phyloP scores from a whole-genome alignment of 2,113 vertebrate genomes.

The Hippocampus comes region DNA sequence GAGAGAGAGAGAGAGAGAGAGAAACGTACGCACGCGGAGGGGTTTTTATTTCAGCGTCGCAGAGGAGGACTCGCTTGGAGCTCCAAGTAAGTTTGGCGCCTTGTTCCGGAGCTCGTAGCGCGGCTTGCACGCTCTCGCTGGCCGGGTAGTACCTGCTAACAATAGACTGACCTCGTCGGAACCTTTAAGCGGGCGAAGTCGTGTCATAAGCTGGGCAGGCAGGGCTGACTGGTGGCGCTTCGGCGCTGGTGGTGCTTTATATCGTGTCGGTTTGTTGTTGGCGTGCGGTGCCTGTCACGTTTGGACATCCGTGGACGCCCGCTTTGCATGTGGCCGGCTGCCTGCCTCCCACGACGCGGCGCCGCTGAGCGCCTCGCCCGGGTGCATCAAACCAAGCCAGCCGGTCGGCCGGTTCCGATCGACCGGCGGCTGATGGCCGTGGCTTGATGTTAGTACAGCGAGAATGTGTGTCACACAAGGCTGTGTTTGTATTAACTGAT shows the following conservation, averaged over 20 bases:
- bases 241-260: not conserved
- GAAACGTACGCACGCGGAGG: conserved; percentile 60
- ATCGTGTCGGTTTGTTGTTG: not conserved
- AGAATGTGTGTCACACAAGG: conserved; percentile 54
- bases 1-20: not conserved
- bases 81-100: conserved; percentile 85
- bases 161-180: conserved; percentile 78
- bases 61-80: conserved; percentile 65
- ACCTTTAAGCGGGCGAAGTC: conserved; percentile 56
- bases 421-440: conserved; percentile 45
- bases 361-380: not conserved
- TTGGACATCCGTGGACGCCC: not conserved
- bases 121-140: conserved; percentile 57
- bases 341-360: not conserved
- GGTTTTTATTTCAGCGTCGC: conserved; percentile 27
- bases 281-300: not conserved
- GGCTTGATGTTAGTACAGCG: conserved; percentile 44
- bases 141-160: conserved; percentile 74
- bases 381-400: not conserved
- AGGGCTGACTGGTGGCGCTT: not conserved
- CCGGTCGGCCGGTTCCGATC: not conserved
- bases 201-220: conserved; percentile 17
- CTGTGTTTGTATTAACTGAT: conserved; percentile 31
- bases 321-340: conserved; percentile 1
- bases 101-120: conserved; percentile 44